Evolutionary conservation across 2,113 vertebrate species (phyloP), one percentile per base, ranked within the genome.

Genomic region (Rhinichthys klamathensis): DNA sequence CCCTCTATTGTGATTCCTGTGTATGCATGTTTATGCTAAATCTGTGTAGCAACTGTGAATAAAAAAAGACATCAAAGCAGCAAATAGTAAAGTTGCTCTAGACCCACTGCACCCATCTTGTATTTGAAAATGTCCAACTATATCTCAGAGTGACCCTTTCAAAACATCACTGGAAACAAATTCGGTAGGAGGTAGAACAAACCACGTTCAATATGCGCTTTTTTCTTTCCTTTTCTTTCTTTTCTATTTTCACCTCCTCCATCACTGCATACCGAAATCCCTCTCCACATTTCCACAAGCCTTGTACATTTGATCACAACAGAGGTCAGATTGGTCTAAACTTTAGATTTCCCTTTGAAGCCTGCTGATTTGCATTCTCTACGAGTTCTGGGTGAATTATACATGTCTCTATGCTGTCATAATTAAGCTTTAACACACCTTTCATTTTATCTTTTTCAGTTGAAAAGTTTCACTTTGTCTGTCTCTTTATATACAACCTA

Each of bases 321-420:
- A 69, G 76, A 41, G 15, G 15, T 38, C 35, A 56, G 76, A 86
- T 73, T 81, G 84, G 30, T 65, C 38, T 54, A 83, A 83, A 79
- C 58, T 87, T 51, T 25, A 54, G 32, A 65, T 84, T 84, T 81
- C 70, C 81, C 77, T 87, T 87, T 87, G 86, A 87, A 81, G 76
- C 32, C 54, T 49, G n/a, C 67, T 86, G 77, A 90, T 81, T 86
- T 86, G 81, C 84, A 84, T 32, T 70, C 84, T 70, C 85, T 91
- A 86, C 84, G 70, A 90, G 83, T 82, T 70, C 78, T 63, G 18
- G 38, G 27, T 89, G 78, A 87, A 91, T 76, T 88, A 90, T 91
- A 75, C 44, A 46, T 85, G 82, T 58, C 61, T 80, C 49, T 84
- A n/a, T 83, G 67, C 56, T 80, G 82, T 46, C 56, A 79, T 83